Evolutionary conservation across 2,888 invertebrate genomes (phyloP), one percentile per base, ranked within the genome.

Genomic region (Molanna angustata): DNA sequence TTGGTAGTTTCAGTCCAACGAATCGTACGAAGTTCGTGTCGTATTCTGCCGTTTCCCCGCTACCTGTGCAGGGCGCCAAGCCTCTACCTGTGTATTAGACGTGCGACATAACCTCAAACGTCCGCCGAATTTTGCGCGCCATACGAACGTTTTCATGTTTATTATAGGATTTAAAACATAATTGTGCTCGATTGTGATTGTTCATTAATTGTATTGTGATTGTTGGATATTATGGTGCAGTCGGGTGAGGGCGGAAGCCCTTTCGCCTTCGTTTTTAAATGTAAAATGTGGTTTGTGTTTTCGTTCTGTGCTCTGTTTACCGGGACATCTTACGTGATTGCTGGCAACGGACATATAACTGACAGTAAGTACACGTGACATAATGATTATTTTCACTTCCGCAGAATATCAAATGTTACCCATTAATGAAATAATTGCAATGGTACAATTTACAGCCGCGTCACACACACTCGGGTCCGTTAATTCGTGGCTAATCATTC

Each of bases 241-340:
- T 32, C 47, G 17, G 54, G 49, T 46, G 54, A 54, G 49, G 46
- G 52, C 35, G 53, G 52, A 37, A 42, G 22, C 31, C 27, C 49
- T 46, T 53, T 51, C 53, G 75, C 75, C 76, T 74, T 72, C 69
- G 72, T 74, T 72, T 72, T 67, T 65, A 67, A 73, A 74, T 70
- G 67, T 70, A 75, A 66, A 66, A 77, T 77, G 76, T 77, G 75
- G 76, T 76, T 73, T 73, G 74, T 73, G 68, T 64, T 74, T 66
- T 67, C 75, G 65, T 64, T 76, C 61, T 74, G 75, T 75, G 73
- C 72, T 64, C 62, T 74, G 58, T 73, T 70, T 64, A 63, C 69
- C 61, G 70, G 73, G 66, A 68, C 71, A 61, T 69, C 71, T 63
- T 72, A 68, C 67, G 73, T 71, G 53, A 63, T 68, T 49, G 72